Base-by-base conservation (phyloP, 2,113 vertebrate genomes). In the Phaethon lepturus region DNA sequence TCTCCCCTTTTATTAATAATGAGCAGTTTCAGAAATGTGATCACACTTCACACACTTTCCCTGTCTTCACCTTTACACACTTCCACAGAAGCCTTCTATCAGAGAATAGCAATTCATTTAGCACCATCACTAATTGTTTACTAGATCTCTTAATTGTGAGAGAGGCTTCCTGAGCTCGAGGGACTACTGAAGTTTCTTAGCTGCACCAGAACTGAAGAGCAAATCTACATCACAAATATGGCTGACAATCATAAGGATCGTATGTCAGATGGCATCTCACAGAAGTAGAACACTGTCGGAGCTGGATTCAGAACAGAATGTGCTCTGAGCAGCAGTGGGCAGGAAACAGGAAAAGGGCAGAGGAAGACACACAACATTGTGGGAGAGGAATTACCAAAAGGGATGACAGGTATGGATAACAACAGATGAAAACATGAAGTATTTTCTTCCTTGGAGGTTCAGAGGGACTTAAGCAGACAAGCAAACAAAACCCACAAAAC, bases 1-100 rank as follows among this genome's bases (percentile, higher is more conserved):
- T 92, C 88, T 91, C 74, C 38, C 74, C 71, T 96, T 91, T 96
- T 91, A 96, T 91, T 92, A 66, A 87, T 86, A 82, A 97, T 62
- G 92, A 95, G 58, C 7, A 5, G 69, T 93, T 89, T 75, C 50
- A 74, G 69, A 59, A 56, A 93, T 86, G 49, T 87, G 86, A 92
- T 89, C 71, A 94, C 71, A 93, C 68, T 55, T 84, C 4, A 56
- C 23, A 16, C 24, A 42, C 58, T 88, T 92, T 76, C 59, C 73
- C 49, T 5, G 3, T 66, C 75, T 95, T 86, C 67, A 64, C 79
- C 86, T 94, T 86, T 79, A 60, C 68, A 59, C 25, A 25, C 55
- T 52, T 80, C 67, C 79, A 84, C 76, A 94, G 73, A 63, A 91
- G 69, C 38, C 50, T 91, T 91, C 72, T n/a, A 23, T 45, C 42